Percentiles rank a stretch among this genome's conserved stretches.
phyloP scores from a whole-genome alignment of 2,113 vertebrate species.

The Otis tarda region DNA sequence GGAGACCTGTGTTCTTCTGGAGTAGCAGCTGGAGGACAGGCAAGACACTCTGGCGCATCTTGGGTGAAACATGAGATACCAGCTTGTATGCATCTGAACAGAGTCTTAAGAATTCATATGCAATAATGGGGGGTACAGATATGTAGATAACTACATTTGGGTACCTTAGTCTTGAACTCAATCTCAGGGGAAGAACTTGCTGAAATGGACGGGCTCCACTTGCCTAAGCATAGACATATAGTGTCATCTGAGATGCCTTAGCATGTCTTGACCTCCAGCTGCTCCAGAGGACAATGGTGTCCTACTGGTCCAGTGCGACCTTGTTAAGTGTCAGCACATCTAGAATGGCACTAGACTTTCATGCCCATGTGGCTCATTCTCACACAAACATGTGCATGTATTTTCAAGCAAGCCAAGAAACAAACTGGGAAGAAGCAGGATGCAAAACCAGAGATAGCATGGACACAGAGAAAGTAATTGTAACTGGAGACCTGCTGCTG shows the following conservation, averaged over 20 bases:
- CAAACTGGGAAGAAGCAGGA: neutral
- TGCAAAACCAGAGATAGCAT: neutral
- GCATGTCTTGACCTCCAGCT: rapidly evolving
- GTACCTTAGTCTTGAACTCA: neutral
- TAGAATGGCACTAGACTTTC: neutral
- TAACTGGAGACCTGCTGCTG: neutral
- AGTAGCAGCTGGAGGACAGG: neutral
- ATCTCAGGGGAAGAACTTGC: neutral
- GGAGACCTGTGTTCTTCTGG: neutral
- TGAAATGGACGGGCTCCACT: neutral
- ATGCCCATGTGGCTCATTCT: neutral
- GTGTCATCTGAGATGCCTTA: neutral
- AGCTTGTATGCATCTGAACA: neutral
- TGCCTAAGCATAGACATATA: neutral
- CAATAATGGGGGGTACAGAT: neutral
- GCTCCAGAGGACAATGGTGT: neutral
- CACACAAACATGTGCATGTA: neutral
- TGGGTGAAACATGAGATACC: neutral
- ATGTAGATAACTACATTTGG: neutral
- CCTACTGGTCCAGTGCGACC: neutral
- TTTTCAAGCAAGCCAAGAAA: neutral
- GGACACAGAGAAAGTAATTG: neutral
- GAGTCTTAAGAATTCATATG: neutral
- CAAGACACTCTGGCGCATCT: neutral
- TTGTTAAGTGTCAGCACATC: neutral